Conservation (phyloP, 2,888 invertebrate species). For the Cephus pygmeus region DNA sequence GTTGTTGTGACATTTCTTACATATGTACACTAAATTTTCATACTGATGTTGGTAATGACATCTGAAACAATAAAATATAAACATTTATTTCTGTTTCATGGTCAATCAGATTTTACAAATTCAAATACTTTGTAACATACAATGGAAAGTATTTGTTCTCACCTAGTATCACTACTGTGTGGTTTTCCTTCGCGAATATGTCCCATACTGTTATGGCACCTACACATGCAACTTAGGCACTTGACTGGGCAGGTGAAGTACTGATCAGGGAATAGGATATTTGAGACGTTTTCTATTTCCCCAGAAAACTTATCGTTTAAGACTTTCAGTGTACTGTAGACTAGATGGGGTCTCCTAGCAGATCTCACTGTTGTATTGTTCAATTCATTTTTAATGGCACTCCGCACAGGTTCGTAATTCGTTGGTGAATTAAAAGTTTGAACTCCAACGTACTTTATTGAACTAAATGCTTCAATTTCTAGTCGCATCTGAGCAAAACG, state of each 20-base stretch:
- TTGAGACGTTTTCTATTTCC: conserved; percentile 72
- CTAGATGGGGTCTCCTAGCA: conserved; percentile 74
- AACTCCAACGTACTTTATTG: conserved; percentile 76
- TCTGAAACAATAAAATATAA: conserved; percentile 56
- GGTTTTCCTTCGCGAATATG: conserved; percentile 73
- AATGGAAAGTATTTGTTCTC: not conserved
- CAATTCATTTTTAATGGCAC: conserved; percentile 73
- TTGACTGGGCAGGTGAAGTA: conserved; percentile 81
- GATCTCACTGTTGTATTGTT: conserved; percentile 79
- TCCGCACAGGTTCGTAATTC: conserved; percentile 72
- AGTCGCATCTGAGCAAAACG: conserved; percentile 74
- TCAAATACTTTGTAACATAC: not conserved
- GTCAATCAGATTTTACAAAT: not conserved
- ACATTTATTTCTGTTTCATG: not conserved
- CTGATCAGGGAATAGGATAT: conserved; percentile 79
- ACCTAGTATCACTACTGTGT: conserved; percentile 68
- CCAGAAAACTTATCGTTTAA: conserved; percentile 82
- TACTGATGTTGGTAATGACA: conserved; percentile 77
- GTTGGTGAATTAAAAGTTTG: conserved; percentile 70
- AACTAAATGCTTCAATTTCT: conserved; percentile 78
- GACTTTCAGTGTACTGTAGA: conserved; percentile 77
- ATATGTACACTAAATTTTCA: conserved; percentile 76
- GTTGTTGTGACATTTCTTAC: conserved; percentile 73
- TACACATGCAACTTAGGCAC: conserved; percentile 76
- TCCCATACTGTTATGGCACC: conserved; percentile 76